Evolutionary conservation across 2,888 invertebrate species (phyloP), one percentile per base, ranked within the genome.

Genomic region (Yponomeuta malinellus): DNA sequence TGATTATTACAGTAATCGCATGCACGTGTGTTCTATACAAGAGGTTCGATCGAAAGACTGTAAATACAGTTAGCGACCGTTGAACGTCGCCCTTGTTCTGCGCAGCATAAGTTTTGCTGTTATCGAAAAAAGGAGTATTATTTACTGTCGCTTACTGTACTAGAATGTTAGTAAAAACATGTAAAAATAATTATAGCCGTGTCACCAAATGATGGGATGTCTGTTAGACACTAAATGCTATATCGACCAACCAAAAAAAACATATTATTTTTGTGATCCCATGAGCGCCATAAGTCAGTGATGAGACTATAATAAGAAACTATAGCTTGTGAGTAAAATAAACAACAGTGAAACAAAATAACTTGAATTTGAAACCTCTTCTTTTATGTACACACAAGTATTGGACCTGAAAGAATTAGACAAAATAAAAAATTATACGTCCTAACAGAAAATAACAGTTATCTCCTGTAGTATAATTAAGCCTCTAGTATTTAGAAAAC

Each of bases 331-430:
- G 10, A 69, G 48, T 37, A 59, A 48, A 43, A 48, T 31, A 59
- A 52, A 52, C 10, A 52, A 15, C 59, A 63, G 64, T 63, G 37
- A 63, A 70, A 37, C 59, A 37, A 63, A 63, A 31, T 37, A 52
- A 70, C 12, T 59, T 59, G 52, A 31, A 69, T n/a, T 15, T 8
- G 33, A 70, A 70, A 64, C 43, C 48, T 69, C 59, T n/a, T 15
- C 48, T 59, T 15, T 59, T 12, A 59, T 59, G 3, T 59, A 59
- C 52, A 59, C 52, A 59, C 52, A 59, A 59, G 15, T 15, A 15
- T 15, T 12, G 52, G 15, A 59, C 52, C 52, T 59, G 52, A 59
- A 59, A 59, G 12, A 12, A 59, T 59, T 2, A 15, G 3, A 59
- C 8, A 12, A 52, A 15, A 15, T 59, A 59, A 15, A 59, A 15